Evolutionary conservation across 2,888 invertebrate species (phyloP).

Genomic region (Cyrtodaria siliqua): DNA sequence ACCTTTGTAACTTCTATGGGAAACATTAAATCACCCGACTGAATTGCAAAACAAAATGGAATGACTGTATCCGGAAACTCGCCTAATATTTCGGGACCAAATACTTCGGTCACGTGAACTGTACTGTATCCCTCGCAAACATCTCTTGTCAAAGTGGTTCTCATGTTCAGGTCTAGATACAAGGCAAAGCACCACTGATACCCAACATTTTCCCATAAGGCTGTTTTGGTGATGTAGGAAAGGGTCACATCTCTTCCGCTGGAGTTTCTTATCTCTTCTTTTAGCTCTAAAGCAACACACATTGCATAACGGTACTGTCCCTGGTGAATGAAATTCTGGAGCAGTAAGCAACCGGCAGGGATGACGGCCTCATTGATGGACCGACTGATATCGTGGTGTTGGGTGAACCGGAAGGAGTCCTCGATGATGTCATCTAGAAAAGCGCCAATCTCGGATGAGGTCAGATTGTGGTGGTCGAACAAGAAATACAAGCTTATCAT

Average conservation of each 20-base stretch:
- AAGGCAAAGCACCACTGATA: conserved; percentile 12
- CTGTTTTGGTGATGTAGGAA: background rate
- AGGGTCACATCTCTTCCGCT: background rate
- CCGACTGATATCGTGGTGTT: background rate
- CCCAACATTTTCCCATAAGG: background rate
- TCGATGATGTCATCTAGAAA: conserved; percentile 37
- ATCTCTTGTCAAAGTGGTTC: background rate
- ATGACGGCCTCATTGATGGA: background rate
- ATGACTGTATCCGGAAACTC: conserved; percentile 19
- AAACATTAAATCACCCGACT: background rate
- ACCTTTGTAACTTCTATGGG: conserved; percentile 5
- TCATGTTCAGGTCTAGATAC: conserved; percentile 9
- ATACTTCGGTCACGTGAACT: conserved; percentile 13
- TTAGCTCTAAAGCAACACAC: background rate
- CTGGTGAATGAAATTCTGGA: background rate
- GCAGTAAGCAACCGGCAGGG: background rate
- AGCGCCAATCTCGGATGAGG: conserved; percentile 23
- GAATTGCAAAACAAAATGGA: background rate
- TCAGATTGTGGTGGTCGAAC: conserved; percentile 21
- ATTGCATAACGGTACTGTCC: background rate
- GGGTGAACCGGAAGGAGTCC: background rate
- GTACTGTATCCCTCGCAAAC: background rate
- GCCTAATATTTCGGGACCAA: conserved; percentile 18
- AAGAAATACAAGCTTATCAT: conserved; percentile 29
- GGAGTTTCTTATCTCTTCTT: background rate